These are phyloP conservation scores for Drosophila buzzatii DNA, from an alignment of 2,888 invertebrate genomes.

Conservation along the genomic window DNA sequence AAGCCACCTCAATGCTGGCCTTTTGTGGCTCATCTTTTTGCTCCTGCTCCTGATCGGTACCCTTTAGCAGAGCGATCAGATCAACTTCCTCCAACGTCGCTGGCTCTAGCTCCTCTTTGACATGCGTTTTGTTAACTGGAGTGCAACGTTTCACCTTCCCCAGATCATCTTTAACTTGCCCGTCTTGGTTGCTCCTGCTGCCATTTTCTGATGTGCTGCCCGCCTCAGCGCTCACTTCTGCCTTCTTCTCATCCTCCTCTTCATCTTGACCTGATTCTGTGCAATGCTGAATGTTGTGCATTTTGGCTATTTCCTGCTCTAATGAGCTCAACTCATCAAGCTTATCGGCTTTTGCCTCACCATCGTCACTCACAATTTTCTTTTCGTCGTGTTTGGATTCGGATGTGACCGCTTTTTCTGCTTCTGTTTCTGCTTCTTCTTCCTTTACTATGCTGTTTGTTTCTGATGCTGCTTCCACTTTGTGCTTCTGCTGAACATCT, in stretches of 20 bases:
- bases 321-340: conserved; percentile 81
- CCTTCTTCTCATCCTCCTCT: conserved; percentile 10
- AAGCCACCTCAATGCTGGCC: conserved; percentile 47
- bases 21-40: conserved; percentile 23
- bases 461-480: conserved; percentile 18
- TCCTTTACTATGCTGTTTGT: conserved; percentile 34
- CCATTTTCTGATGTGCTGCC: conserved; percentile 31
- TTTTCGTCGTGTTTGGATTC: conserved; percentile 42
- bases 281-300: conserved; percentile 69
- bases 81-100: conserved; percentile 79
- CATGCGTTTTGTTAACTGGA: conserved; percentile 6
- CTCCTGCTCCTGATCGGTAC: conserved; percentile 86
- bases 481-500: conserved; percentile 12
- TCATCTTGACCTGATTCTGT: conserved; percentile 27
- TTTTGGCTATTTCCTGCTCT: conserved; percentile 83
- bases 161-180: conserved; percentile 17
- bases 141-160: conserved; percentile 19
- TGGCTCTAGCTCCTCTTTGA: conserved; percentile 14
- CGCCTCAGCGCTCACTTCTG: conserved; percentile 5
- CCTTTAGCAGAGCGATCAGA: conserved; percentile 86
- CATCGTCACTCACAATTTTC: conserved; percentile 14
- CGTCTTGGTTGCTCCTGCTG: conserved; percentile 6
- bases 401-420: conserved; percentile 48
- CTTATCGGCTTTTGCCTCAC: conserved; percentile 41
- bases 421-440: conserved; percentile 26